phyloP scores from a whole-genome alignment of 2,888 invertebrate genomes.

The Pristionchus arcanus region DNA sequence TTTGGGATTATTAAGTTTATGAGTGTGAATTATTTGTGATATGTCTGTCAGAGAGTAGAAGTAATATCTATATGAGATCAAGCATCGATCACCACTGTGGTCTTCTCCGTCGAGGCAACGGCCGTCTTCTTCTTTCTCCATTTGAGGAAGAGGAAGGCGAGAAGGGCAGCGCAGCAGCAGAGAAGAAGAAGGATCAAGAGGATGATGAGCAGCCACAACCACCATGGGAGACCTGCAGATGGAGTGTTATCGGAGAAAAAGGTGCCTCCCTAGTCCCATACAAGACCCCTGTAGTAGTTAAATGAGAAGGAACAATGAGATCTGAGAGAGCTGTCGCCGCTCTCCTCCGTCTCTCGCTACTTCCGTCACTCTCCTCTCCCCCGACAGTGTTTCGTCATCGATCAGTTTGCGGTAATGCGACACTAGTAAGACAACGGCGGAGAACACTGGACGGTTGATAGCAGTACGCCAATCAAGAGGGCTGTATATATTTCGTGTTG shows the following conservation, averaged over 20 bases:
- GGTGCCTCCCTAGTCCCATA: no score
- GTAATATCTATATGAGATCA: neutral
- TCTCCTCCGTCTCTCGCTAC: no score
- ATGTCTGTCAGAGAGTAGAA: neutral
- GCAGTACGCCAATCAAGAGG: no score
- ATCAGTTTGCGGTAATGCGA: no score
- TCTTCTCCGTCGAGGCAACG: constrained; percentile 29
- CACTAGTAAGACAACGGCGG: no score
- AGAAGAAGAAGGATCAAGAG: constrained; percentile 51
- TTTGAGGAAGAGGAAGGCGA: constrained; percentile 15
- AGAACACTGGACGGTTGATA: no score
- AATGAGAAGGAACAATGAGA: no score
- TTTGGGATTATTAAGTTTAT: neutral
- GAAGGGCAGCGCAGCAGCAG: constrained; percentile 36
- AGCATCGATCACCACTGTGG: neutral
- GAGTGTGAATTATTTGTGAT: neutral
- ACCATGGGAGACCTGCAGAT: constrained; percentile 47
- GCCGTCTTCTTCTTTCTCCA: constrained; percentile 44
- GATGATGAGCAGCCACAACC: constrained; percentile 51
- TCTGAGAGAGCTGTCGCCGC: no score
- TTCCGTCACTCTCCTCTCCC: no score
- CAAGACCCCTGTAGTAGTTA: no score
- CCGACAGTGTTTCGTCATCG: no score
- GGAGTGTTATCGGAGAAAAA: neutral
- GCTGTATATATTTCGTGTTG: no score